phyloP scores from a whole-genome alignment of 2,797 vertebrate species.

The Enteromius unitaeniatus region DNA sequence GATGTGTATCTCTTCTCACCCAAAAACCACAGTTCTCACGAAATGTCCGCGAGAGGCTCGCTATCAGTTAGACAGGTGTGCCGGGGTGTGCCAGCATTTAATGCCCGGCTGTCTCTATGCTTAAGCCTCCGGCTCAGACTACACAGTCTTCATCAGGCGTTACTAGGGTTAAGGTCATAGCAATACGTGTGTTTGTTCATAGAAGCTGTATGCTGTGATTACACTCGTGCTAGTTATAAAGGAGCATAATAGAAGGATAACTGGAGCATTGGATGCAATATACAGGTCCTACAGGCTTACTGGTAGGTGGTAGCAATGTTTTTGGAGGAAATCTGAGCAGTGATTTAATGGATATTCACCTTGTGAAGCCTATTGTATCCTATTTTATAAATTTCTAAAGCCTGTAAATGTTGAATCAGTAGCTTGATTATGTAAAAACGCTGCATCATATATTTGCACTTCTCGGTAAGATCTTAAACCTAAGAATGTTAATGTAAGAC shows the following conservation, averaged over 20 bases:
- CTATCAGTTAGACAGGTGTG: slow-evolving; percentile 48
- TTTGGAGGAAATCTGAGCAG: not conserved
- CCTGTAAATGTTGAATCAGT: not conserved
- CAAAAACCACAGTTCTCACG: slow-evolving; percentile 34
- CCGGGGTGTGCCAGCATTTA: slow-evolving; percentile 48
- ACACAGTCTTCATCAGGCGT: slow-evolving; percentile 27
- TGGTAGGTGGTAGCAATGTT: slow-evolving; percentile 2
- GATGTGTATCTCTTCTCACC: not conserved
- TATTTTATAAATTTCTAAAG: not conserved
- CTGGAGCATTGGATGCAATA: not conserved
- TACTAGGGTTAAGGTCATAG: slow-evolving; percentile 11
- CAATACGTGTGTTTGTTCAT: slow-evolving; percentile 25
- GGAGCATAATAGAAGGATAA: not conserved
- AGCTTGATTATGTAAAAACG: not conserved
- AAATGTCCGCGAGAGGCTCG: slow-evolving; percentile 23
- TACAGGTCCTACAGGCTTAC: slow-evolving; percentile 6
- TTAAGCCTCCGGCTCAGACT: slow-evolving; percentile 47
- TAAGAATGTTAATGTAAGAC: not conserved
- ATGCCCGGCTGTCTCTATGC: slow-evolving; percentile 40
- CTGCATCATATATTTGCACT: not conserved
- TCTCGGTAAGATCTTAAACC: not conserved
- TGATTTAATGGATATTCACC: not conserved
- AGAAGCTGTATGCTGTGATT: slow-evolving; percentile 9
- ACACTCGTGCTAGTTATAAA: slow-evolving; percentile 1
- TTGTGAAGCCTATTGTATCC: not conserved